Evolutionary conservation across 2,888 invertebrate species (phyloP).

Genomic region (Gymnoscelis rufifasciata): DNA sequence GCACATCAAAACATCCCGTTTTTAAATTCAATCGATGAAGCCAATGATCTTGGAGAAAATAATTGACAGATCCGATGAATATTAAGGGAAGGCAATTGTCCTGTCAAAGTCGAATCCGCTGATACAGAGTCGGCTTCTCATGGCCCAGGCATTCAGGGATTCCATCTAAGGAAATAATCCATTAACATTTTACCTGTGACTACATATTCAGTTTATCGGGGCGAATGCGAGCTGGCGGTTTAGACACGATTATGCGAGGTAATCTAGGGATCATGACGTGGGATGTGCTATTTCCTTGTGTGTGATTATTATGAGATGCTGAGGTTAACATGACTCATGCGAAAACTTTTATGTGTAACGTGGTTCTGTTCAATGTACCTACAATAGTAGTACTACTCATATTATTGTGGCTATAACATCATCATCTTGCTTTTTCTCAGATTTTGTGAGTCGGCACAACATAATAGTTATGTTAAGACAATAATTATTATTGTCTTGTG

Average conservation of each 20-base stretch:
- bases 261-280: constrained; percentile 23
- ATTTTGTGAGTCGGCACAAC: too few relatives aligned
- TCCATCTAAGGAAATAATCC: constrained; percentile 61
- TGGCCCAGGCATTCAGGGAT: constrained; percentile 28
- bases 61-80: constrained; percentile 54
- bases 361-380: too few relatives aligned
- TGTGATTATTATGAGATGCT: constrained; percentile 19
- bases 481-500: too few relatives aligned
- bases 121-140: constrained; percentile 46
- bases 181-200: constrained; percentile 61
- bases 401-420: too few relatives aligned
- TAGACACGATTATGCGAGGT: constrained; percentile 35
- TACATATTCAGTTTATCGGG: constrained; percentile 45
- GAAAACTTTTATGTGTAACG: not conserved
- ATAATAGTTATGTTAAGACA: too few relatives aligned
- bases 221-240: constrained; percentile 47
- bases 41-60: constrained; percentile 34
- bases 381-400: too few relatives aligned
- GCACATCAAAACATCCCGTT: constrained; percentile 30
- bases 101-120: constrained; percentile 45
- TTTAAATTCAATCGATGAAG: constrained; percentile 32
- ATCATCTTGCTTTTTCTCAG: too few relatives aligned
- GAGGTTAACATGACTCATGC: not conserved
- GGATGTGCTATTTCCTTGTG: constrained; percentile 23
- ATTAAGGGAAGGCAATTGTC: constrained; percentile 53